Percentiles rank a stretch among this genome's conserved stretches.
Conservation (phyloP, 2,797 vertebrate species). For the Molothrus aeneus region DNA sequence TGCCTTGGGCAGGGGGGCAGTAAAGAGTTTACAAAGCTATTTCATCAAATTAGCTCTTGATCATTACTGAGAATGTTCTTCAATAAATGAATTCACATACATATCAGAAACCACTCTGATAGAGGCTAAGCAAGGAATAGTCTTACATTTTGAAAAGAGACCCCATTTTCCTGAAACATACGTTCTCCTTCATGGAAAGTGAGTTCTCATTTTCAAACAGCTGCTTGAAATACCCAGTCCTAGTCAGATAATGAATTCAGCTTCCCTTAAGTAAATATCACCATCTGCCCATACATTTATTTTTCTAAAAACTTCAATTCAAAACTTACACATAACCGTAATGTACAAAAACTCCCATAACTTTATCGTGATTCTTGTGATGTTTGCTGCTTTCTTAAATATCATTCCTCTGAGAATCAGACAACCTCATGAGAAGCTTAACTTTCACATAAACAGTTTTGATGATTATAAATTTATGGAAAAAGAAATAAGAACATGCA, state of each 20-base stretch:
- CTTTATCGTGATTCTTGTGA: not conserved
- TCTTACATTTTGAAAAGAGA: not conserved
- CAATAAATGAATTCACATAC: not conserved
- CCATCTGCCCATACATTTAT: slow-evolving; percentile 57
- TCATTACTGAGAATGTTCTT: not conserved
- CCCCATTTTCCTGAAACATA: slow-evolving; percentile 38
- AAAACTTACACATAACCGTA: slow-evolving; percentile 12
- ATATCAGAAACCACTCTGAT: not conserved
- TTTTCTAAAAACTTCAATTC: slow-evolving; percentile 17
- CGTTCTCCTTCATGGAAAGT: slow-evolving; percentile 29
- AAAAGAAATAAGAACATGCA: not conserved
- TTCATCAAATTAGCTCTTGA: not conserved
- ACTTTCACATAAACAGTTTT: not conserved
- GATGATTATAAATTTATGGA: not conserved
- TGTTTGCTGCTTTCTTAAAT: slow-evolving; percentile 10
- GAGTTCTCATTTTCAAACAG: slow-evolving; percentile 49
- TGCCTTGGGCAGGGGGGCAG: not conserved
- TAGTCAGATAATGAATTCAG: slow-evolving; percentile 57
- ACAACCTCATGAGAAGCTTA: not conserved
- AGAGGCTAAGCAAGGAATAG: not conserved
- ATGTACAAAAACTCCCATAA: not conserved
- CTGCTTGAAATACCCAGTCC: slow-evolving; percentile 56
- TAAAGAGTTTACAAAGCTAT: not conserved
- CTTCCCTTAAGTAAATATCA: slow-evolving; percentile 59
- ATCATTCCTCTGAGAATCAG: not conserved